phyloP scores from a whole-genome alignment of 2,113 vertebrate genomes.

The Pteruthius melanotis region DNA sequence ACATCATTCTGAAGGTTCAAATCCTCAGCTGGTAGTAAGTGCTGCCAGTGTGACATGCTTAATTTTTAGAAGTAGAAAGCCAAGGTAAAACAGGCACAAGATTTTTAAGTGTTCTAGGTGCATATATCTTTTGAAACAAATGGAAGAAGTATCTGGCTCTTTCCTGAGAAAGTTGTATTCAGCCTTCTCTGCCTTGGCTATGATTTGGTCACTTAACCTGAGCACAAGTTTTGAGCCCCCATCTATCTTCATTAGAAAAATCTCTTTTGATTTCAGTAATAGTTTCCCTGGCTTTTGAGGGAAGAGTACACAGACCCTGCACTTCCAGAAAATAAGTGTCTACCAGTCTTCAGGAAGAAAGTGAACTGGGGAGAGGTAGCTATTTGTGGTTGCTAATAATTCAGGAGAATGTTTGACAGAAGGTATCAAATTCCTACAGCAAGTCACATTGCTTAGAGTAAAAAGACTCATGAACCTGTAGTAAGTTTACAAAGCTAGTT shows the following conservation, averaged over 20 bases:
- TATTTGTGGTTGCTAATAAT: background rate
- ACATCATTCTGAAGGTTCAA: background rate
- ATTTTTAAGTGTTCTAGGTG: background rate
- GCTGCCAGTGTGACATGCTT: background rate
- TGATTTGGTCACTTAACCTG: background rate
- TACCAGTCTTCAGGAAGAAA: background rate
- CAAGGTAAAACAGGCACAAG: background rate
- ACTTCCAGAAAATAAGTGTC: background rate
- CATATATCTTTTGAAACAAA: background rate
- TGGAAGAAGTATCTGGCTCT: background rate
- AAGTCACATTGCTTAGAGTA: background rate
- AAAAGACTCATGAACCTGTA: background rate
- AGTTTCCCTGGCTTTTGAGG: background rate
- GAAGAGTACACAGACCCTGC: background rate
- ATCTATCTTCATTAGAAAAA: background rate
- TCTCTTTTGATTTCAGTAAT: background rate
- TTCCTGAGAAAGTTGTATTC: background rate
- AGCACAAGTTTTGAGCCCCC: background rate
- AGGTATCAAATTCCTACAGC: background rate
- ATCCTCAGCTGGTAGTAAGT: background rate
- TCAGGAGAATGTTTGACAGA: background rate
- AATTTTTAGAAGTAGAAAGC: background rate
- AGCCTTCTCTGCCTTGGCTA: background rate
- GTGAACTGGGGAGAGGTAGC: background rate
- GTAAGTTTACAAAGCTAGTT: background rate